Percentiles rank a stretch among this genome's conserved stretches.
phyloP scores from a whole-genome alignment of 2,888 invertebrate genomes.

The Leucania comma region DNA sequence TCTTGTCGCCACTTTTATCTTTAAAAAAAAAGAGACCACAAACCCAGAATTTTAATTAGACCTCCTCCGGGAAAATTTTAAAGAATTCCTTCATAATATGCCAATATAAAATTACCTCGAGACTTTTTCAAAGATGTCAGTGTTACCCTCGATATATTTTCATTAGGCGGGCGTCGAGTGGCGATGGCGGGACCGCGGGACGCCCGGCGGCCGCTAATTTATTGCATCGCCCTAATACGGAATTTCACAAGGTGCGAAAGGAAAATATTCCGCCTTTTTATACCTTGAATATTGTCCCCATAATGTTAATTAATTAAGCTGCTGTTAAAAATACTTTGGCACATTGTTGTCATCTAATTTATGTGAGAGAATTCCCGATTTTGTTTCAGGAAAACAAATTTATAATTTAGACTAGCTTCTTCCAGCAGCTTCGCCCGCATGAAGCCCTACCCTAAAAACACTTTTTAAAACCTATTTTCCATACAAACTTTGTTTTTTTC shows the following conservation, averaged over 20 bases:
- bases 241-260: conserved; percentile 79
- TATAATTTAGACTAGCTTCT: too few species aligned
- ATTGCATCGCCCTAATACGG: conserved; percentile 78
- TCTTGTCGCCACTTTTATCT: conserved; percentile 1
- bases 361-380: neutral
- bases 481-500: too few species aligned
- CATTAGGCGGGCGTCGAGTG: conserved; percentile 73
- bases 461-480: too few species aligned
- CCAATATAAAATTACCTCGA: conserved; percentile 41
- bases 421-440: too few species aligned
- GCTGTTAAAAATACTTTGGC: conserved; percentile 22
- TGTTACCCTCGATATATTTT: conserved; percentile 76
- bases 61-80: neutral
- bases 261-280: conserved; percentile 59
- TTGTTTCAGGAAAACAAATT: neutral
- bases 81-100: conserved; percentile 26
- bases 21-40: neutral
- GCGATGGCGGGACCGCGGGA: conserved; percentile 56
- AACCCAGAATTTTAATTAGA: conserved; percentile 25
- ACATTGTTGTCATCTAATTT: conserved; percentile 21
- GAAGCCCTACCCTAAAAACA: too few species aligned
- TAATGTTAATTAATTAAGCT: conserved; percentile 53
- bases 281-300: conserved; percentile 45
- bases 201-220: conserved; percentile 74
- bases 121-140: conserved; percentile 49